A percentile compares a stretch with the other conserved stretches of the same genome.
Conservation (phyloP, 2,888 invertebrate species). For the Xanthia togata region DNA sequence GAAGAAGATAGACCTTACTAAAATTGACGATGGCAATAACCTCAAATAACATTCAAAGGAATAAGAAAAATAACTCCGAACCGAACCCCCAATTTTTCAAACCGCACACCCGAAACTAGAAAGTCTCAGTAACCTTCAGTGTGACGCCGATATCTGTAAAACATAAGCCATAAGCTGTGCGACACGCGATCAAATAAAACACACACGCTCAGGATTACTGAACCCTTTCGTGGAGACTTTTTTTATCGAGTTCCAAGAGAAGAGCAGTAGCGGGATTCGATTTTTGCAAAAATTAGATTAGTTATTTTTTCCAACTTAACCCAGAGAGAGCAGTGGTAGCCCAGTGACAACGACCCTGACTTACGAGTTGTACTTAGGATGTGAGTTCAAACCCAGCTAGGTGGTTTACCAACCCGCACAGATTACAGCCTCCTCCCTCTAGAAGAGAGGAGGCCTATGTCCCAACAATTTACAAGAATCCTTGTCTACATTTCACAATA, state of each 20-base stretch:
- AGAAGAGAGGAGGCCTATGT: too few relatives aligned
- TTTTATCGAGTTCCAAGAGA: slow-evolving; percentile 58
- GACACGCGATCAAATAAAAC: slow-evolving; percentile 86
- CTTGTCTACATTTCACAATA: not conserved
- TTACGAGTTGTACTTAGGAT: too few relatives aligned
- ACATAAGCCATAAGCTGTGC: slow-evolving; percentile 80
- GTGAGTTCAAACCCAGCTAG: too few relatives aligned
- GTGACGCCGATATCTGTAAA: slow-evolving; percentile 81
- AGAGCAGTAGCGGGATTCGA: slow-evolving; percentile 42
- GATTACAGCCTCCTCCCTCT: too few relatives aligned
- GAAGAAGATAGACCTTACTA: not conserved
- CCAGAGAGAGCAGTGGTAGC: too few relatives aligned
- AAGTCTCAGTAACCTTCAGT: slow-evolving; percentile 51
- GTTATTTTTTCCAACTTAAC: not conserved
- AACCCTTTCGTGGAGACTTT: slow-evolving; percentile 76
- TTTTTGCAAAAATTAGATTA: not conserved
- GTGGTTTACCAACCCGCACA: too few relatives aligned
- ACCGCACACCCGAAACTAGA: slow-evolving; percentile 39
- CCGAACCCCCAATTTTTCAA: slow-evolving; percentile 43
- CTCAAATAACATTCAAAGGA: not conserved
- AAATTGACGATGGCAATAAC: not conserved
- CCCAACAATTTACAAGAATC: not conserved
- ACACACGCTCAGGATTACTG: slow-evolving; percentile 82
- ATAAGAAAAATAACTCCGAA: slow-evolving; percentile 17
- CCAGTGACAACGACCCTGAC: too few relatives aligned